Conservation (phyloP, 2,888 invertebrate genomes). For the Aphodius sticticus region DNA sequence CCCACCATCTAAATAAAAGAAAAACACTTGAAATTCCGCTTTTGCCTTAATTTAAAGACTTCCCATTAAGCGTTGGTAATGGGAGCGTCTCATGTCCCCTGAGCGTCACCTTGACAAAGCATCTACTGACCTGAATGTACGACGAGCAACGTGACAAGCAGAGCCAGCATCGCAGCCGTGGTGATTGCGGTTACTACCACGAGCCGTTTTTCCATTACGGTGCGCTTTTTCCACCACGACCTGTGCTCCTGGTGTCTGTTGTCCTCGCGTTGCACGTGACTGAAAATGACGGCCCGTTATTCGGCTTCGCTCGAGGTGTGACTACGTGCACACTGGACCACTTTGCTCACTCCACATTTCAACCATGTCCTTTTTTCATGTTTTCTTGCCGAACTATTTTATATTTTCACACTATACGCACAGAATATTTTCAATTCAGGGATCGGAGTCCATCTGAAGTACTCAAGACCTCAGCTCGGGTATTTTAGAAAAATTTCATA, state of each 20-base stretch:
- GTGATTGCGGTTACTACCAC: slow-evolving; percentile 40
- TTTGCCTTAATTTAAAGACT: background rate
- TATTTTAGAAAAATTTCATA: too few relatives aligned
- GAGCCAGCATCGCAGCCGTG: slow-evolving; percentile 39
- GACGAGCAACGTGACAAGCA: slow-evolving; percentile 43
- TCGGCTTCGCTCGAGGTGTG: slow-evolving; percentile 12
- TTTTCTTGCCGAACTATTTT: background rate
- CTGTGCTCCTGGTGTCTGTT: slow-evolving; percentile 28
- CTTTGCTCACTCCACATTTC: background rate
- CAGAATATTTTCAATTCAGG: too few relatives aligned
- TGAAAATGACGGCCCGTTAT: slow-evolving; percentile 30
- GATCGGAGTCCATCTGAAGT: background rate
- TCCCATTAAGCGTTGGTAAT: background rate
- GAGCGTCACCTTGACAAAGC: slow-evolving; percentile 20
- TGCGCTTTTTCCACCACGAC: slow-evolving; percentile 41
- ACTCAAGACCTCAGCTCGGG: too few relatives aligned
- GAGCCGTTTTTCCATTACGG: slow-evolving; percentile 44
- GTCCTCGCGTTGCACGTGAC: slow-evolving; percentile 33
- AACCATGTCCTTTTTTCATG: background rate
- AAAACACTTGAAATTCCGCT: background rate
- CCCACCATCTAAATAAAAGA: background rate
- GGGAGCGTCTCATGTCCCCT: slow-evolving; percentile 8
- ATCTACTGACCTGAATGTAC: slow-evolving; percentile 46
- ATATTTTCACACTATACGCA: background rate
- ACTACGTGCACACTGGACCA: background rate